phyloP scores from a whole-genome alignment of 2,888 invertebrate genomes.

The Sarcophaga subvicina region DNA sequence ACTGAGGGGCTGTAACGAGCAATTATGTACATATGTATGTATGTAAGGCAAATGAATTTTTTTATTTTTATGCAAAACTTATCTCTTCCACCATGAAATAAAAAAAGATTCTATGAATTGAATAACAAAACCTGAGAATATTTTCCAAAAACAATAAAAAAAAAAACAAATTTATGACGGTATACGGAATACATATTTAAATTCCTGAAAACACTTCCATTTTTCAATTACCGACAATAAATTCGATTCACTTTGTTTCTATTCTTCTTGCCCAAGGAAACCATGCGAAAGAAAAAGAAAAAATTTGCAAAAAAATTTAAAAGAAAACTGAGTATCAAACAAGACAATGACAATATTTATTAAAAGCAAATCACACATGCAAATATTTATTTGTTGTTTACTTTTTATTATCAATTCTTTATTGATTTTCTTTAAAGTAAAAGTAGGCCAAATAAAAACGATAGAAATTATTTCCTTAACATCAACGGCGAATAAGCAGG shows the following conservation, averaged over 20 bases:
- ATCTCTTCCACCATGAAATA: too few relatives aligned
- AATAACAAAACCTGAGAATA: too few relatives aligned
- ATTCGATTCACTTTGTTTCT: neutral
- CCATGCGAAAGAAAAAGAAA: too few relatives aligned
- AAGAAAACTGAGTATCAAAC: constrained; percentile 9
- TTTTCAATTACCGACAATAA: constrained; percentile 22
- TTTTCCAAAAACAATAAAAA: too few relatives aligned
- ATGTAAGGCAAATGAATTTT: too few relatives aligned
- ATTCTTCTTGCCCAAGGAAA: too few relatives aligned
- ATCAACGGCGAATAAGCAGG: constrained; percentile 41
- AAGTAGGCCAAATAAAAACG: constrained; percentile 66
- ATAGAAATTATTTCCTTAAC: constrained; percentile 62
- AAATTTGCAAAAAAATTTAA: neutral
- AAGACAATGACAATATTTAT: constrained; percentile 59
- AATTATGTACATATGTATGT: too few relatives aligned
- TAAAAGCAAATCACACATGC: constrained; percentile 46
- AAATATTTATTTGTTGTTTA: constrained; percentile 40
- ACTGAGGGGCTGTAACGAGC: too few relatives aligned
- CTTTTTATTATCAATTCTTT: constrained; percentile 26
- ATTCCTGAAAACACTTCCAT: constrained; percentile 23
- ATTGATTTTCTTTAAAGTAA: constrained; percentile 51
- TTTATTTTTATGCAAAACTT: too few relatives aligned
- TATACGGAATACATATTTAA: neutral
- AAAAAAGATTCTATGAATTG: too few relatives aligned
- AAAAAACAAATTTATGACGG: neutral